Percentiles rank a stretch among this genome's conserved stretches.
Evolutionary conservation across 2,888 invertebrate genomes (phyloP).

Genomic region (Chrysolina oricalcia): DNA sequence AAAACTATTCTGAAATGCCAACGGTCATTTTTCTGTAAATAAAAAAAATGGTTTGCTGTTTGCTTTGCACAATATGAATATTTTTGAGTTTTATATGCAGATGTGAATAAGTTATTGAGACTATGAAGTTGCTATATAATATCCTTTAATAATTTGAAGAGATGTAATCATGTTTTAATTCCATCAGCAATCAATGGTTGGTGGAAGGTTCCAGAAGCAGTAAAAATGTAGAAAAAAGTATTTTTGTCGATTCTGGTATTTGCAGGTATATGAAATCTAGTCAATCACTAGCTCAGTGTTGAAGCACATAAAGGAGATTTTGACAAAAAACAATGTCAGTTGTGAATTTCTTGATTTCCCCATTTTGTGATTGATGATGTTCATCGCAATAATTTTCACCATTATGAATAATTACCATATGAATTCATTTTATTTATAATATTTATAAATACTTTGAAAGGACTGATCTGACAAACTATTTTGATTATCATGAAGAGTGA

Average conservation of each 20-base stretch:
- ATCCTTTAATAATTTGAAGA: too few species aligned
- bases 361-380: not conserved
- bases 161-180: too few species aligned
- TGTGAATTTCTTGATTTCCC: not conserved
- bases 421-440: constrained; percentile 5
- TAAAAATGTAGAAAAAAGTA: not conserved
- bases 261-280: not conserved
- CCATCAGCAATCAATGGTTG: too few species aligned
- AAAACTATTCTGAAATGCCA: too few species aligned
- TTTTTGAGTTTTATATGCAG: too few species aligned
- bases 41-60: too few species aligned
- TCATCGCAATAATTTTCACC: not conserved
- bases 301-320: not conserved
- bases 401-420: not conserved
- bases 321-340: not conserved
- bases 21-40: too few species aligned
- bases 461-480: constrained; percentile 13
- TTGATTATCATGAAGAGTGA: constrained; percentile 37
- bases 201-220: too few species aligned
- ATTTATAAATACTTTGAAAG: constrained; percentile 7
- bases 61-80: too few species aligned
- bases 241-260: not conserved
- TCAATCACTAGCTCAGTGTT: not conserved
- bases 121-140: too few species aligned
- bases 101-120: too few species aligned